Conservation (phyloP, 1,140 invertebrate species). For the Hydropsyche tenuis region DNA sequence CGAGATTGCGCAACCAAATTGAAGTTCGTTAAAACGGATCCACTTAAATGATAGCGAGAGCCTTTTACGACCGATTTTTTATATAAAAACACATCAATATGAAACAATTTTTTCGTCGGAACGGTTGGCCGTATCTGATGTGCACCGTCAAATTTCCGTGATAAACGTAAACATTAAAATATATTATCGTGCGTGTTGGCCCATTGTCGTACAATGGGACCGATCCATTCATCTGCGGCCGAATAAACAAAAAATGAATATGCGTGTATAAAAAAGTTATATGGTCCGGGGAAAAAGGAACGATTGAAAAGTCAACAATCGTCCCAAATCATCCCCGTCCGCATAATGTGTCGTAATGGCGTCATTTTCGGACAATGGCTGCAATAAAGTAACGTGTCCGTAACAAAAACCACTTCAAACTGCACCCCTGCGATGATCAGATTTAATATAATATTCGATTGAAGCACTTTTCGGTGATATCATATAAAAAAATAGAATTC, state of each 20-base stretch:
- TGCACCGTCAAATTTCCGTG: slow-evolving; percentile 37
- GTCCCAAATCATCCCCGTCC: slow-evolving; percentile 46
- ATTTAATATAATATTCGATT: no score
- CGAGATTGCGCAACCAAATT: neutral
- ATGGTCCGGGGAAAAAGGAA: slow-evolving; percentile 33
- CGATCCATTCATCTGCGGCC: slow-evolving; percentile 38
- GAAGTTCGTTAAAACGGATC: no score
- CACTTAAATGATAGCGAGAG: no score
- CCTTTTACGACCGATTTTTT: no score
- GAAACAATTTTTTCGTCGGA: neutral
- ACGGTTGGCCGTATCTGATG: neutral
- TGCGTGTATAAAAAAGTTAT: neutral
- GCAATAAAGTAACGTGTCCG: slow-evolving; percentile 43
- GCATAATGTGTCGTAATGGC: slow-evolving; percentile 38
- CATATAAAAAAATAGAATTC: no score
- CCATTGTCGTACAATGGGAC: slow-evolving; percentile 41
- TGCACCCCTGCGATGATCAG: neutral
- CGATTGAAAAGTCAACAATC: slow-evolving; percentile 46
- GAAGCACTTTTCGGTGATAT: no score
- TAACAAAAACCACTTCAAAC: slow-evolving; percentile 13
- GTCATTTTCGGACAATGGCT: slow-evolving; percentile 47
- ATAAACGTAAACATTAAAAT: slow-evolving; percentile 43
- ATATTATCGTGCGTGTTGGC: slow-evolving; percentile 41
- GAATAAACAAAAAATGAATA: neutral
- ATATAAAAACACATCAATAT: no score